Conservation (phyloP, 2,888 invertebrate species). For the Campoletis raptor region DNA sequence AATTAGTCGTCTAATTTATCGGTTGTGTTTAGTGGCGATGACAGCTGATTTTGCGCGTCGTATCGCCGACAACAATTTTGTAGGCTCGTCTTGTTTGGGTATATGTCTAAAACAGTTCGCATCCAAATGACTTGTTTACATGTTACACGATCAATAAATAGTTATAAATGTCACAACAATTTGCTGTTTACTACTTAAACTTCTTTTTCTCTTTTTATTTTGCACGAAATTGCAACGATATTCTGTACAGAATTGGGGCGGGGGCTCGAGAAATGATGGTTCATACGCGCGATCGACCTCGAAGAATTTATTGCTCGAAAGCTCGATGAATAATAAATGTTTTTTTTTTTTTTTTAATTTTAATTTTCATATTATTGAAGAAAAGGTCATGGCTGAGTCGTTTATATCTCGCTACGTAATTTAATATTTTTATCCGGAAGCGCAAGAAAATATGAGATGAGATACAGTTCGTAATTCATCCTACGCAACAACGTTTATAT, state of each 20-base stretch:
- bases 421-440: constrained; percentile 36
- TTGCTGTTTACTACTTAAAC: background rate
- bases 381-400: constrained; percentile 18
- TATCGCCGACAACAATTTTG: too few species aligned
- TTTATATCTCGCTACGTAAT: constrained; percentile 19
- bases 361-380: background rate
- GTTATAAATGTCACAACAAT: background rate
- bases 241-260: too few species aligned
- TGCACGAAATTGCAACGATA: too few species aligned
- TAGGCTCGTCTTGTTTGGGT: too few species aligned
- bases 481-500: constrained; percentile 10
- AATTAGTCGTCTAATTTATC: too few species aligned
- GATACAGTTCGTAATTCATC: constrained; percentile 29
- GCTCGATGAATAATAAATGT: background rate
- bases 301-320: background rate
- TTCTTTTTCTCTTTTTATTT: background rate
- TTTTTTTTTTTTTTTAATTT: background rate
- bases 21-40: too few species aligned
- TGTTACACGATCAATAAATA: too few species aligned
- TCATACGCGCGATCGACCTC: background rate
- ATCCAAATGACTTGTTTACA: background rate
- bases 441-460: background rate
- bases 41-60: too few species aligned
- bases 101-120: too few species aligned
- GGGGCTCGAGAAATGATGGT: background rate